Evolutionary conservation across 2,113 vertebrate genomes (phyloP), one percentile per base, ranked within the genome.

Genomic region (Cichladusa arquata): DNA sequence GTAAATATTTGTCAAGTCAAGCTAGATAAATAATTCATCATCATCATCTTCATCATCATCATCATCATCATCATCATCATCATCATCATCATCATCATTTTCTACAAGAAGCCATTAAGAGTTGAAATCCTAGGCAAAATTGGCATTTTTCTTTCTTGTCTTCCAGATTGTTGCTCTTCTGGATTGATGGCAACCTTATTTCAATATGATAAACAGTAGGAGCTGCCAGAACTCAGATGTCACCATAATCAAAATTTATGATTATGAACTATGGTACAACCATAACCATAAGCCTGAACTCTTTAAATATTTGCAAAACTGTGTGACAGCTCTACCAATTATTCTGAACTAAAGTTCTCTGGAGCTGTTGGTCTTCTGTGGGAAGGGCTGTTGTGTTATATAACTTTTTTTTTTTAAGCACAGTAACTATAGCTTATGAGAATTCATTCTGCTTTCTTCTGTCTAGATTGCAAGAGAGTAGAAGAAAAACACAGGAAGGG

Each of bases 321-420:
- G 11, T 0, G 2, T 44, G 26, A 26, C 18, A 67, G 3, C 1
- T 85, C 19, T 42, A 34, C 7, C 8, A 64, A 5, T 12, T 18
- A 29, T 10, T 70, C 3, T 23, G 12, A 57, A 34, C 5, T 28
- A 28, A 82, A 48, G 22, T 36, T 86, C 13, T 69, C 8, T 16
- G 12, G 33, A 60, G 3, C 1, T 40, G 3, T 13, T 44, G 10
- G 2, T 38, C 10, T 58, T 61, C 11, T 17, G 6, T 3, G 2
- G 4, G 8, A 24, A 62, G 25, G 5, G 3, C 8, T 36, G 31
- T 19, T 36, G 5, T 0, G 0, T 7, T 34, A 64, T 19, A 2
- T 2, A 44, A 11, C 3, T 22, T 51, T 26, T 67, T 60, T 84
- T 24, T 7, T 64, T 26, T 77, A 48, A 54, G 29, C 9, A 33